Evolutionary conservation across 2,113 vertebrate genomes (phyloP), one percentile per base, ranked within the genome.

Genomic region (Dasyurus viverrinus): DNA sequence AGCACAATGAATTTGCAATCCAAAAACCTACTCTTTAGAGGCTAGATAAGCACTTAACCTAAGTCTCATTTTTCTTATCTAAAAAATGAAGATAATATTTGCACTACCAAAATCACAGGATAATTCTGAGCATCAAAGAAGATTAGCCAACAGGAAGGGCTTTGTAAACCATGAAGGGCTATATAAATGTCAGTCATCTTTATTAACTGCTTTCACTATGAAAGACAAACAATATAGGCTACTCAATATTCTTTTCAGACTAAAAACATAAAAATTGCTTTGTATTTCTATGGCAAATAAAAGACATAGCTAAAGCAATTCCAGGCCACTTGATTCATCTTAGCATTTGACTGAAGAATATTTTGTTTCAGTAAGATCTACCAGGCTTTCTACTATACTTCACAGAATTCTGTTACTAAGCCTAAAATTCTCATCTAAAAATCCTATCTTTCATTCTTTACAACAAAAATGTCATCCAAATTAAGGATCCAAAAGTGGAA

Each of bases 351-450:
- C 54, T 91, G 93, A 93, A 95, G 93, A 93, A 94, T 94, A 92
- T 94, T 91, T 92, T 92, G 30, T 92, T 95, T 94, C 30, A 91
- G 8, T 76, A 46, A 84, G 1, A 42, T 84, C n/a, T 84, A 42
- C n/a, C 42, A 84, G 7, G 68, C 19, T 84, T 84, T 90, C 47
- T 94, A 54, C 84, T 94, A 9, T 27, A 26, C 93, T 94, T 94
- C 25, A 24, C 24, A 53, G n/a, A 93, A 92, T 91, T 91, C 25
- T 90, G 91, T 16, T 57, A 90, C 90, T n/a, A 53, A 30, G 22
- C 23, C 93, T 57, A 91, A 95, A 54, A 16, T 54, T 53, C 97
- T 94, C 90, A 95, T 89, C 47, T 54, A 91, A 90, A n/a, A 96
- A 91, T 47, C 91, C 25, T n/a, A 57, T 48, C 84, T 95, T 76